Evolutionary conservation across 2,113 vertebrate genomes (phyloP).

Genomic region (Cettia cetti): DNA sequence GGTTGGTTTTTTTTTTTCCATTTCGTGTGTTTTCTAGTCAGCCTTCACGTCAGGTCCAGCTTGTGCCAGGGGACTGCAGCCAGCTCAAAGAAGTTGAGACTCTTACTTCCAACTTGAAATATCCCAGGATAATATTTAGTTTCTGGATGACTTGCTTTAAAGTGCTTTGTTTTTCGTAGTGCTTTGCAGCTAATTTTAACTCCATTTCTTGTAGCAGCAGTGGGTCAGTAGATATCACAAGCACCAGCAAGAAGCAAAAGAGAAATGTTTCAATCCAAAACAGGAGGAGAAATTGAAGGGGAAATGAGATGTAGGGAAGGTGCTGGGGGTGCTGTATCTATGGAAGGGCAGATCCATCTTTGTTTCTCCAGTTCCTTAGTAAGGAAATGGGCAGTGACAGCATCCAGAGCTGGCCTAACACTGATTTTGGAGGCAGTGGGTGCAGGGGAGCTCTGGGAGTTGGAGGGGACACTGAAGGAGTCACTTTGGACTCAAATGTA

Average conservation of each 20-base stretch:
- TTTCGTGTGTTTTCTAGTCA: background rate
- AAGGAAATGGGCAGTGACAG: background rate
- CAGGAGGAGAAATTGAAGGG: background rate
- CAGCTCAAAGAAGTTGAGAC: background rate
- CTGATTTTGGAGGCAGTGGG: background rate
- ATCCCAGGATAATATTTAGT: conserved; percentile 1
- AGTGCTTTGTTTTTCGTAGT: background rate
- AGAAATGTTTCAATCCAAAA: background rate
- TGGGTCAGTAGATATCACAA: background rate
- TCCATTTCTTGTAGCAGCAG: background rate
- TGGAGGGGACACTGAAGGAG: background rate
- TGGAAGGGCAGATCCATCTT: background rate
- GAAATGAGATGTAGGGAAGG: background rate
- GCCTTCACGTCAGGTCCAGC: background rate
- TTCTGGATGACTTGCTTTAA: background rate
- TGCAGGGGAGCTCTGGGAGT: background rate
- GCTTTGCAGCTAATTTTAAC: conserved; percentile 40
- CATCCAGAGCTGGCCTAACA: background rate
- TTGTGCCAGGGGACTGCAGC: conserved; percentile 29
- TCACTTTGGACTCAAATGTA: accelerated
- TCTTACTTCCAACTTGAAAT: conserved; percentile 24
- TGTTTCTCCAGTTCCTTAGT: accelerated
- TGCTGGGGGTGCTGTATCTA: accelerated
- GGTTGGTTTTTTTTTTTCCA: background rate
- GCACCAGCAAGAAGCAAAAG: background rate